Evolutionary conservation across 2,797 vertebrate species (phyloP).

Genomic region (Distichodus sexfasciatus): DNA sequence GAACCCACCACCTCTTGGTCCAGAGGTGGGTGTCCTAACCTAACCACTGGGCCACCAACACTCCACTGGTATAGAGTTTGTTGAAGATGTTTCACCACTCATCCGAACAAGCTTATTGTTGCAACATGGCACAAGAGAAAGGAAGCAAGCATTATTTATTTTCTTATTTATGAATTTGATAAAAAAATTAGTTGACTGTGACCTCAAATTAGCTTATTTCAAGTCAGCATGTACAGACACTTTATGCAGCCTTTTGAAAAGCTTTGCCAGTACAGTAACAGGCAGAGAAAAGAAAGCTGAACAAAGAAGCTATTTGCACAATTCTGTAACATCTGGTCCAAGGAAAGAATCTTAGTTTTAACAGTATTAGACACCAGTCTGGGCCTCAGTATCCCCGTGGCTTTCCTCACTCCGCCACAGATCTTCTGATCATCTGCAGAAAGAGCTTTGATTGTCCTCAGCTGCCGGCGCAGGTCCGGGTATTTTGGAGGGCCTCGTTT

Average conservation of each 20-base stretch:
- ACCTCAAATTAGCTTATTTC: too few relatives aligned
- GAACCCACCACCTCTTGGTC: too few relatives aligned
- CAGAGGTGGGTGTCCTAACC: too few relatives aligned
- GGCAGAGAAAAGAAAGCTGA: not conserved
- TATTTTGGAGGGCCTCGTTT: constrained; percentile 9
- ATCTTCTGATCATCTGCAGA: constrained; percentile 28
- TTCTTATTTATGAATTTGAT: too few relatives aligned
- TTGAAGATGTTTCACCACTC: too few relatives aligned
- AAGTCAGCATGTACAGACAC: too few relatives aligned
- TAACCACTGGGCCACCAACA: too few relatives aligned
- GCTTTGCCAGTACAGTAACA: not conserved
- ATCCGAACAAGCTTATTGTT: too few relatives aligned
- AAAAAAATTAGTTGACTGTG: not conserved
- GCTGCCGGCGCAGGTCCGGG: constrained; percentile 14
- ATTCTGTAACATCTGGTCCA: not conserved
- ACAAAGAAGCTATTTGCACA: constrained; percentile 6
- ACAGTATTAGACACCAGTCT: not conserved
- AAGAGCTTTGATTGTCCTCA: constrained; percentile 30
- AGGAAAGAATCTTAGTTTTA: not conserved
- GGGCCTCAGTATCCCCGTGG: not conserved
- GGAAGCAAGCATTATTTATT: too few relatives aligned
- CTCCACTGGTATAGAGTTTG: too few relatives aligned
- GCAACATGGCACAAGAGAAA: too few relatives aligned
- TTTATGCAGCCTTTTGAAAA: too few relatives aligned
- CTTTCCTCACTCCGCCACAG: not conserved